These are phyloP conservation scores for Diachasma alloeum DNA, from an alignment of 1,140 invertebrate genomes.

Conservation along the genomic window DNA sequence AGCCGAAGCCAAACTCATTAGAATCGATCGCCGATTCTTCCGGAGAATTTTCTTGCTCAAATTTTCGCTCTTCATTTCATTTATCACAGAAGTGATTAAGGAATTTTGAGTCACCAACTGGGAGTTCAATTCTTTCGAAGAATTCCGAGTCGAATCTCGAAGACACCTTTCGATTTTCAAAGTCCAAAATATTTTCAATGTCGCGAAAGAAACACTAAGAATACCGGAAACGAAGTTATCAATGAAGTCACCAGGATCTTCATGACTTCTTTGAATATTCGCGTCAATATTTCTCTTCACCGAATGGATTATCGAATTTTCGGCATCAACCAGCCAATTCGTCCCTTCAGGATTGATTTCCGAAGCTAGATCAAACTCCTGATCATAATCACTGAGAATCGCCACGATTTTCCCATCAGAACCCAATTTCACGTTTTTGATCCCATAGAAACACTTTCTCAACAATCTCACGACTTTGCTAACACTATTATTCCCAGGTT, in stretches of 20 bases:
- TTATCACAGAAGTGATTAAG: constrained; percentile 27
- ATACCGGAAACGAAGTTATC: background rate
- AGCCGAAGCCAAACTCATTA: constrained; percentile 69
- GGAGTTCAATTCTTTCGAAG: background rate
- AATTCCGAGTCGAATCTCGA: background rate
- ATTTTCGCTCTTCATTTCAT: background rate
- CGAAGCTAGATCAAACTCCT: constrained; percentile 58
- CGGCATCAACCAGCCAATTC: background rate
- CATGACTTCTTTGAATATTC: background rate
- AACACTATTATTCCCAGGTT: background rate
- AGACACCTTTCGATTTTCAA: constrained; percentile 63
- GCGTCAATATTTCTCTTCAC: background rate
- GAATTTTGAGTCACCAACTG: constrained; percentile 26
- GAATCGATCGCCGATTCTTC: constrained; percentile 66
- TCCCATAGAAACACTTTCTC: constrained; percentile 71
- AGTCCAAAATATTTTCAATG: constrained; percentile 71
- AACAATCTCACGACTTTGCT: constrained; percentile 54
- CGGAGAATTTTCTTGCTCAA: constrained; percentile 59
- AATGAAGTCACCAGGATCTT: background rate
- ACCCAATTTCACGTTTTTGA: constrained; percentile 55
- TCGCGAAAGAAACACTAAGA: constrained; percentile 60
- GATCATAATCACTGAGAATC: constrained; percentile 67
- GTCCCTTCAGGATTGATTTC: constrained; percentile 42
- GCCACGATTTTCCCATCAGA: constrained; percentile 63
- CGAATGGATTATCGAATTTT: background rate